Percentiles rank a stretch among this genome's conserved stretches.
Evolutionary conservation across 2,888 invertebrate species (phyloP).

Genomic region (Elgonia sp.): DNA sequence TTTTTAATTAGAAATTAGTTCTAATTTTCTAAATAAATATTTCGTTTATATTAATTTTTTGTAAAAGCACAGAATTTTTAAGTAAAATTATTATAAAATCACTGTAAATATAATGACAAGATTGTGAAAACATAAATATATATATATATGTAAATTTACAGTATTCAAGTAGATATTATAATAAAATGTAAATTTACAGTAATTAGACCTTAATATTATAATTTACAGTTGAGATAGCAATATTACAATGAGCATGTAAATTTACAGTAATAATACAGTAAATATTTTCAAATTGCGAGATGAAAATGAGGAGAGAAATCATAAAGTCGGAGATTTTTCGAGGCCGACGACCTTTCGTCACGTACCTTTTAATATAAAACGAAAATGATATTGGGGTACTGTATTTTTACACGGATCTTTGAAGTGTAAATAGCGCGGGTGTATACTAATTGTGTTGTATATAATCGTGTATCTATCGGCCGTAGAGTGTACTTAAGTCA

Average conservation of each 20-base stretch:
- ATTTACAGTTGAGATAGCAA: not conserved
- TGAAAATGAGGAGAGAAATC: not conserved
- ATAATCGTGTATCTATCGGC: slow-evolving; percentile 69
- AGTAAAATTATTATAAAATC: too few species aligned
- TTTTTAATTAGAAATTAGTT: too few species aligned
- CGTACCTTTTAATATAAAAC: slow-evolving; percentile 67
- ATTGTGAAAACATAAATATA: too few species aligned
- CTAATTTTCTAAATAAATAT: too few species aligned
- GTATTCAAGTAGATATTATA: not conserved
- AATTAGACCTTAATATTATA: not conserved
- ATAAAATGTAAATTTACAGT: slow-evolving; percentile 4
- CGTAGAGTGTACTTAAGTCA: slow-evolving; percentile 68
- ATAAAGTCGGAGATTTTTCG: slow-evolving; percentile 22
- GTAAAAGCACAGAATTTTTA: too few species aligned
- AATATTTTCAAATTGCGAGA: not conserved
- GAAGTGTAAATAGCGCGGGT: slow-evolving; percentile 70
- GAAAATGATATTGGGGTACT: slow-evolving; percentile 62
- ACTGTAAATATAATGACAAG: too few species aligned
- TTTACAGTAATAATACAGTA: slow-evolving; percentile 1
- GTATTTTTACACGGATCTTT: slow-evolving; percentile 76
- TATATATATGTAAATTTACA: too few species aligned
- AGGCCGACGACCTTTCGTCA: slow-evolving; percentile 55
- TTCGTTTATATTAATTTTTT: too few species aligned
- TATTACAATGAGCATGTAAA: not conserved
- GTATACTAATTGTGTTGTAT: slow-evolving; percentile 68